Evolutionary conservation across 2,797 vertebrate species (phyloP).

Genomic region (Sandelia bainsii): DNA sequence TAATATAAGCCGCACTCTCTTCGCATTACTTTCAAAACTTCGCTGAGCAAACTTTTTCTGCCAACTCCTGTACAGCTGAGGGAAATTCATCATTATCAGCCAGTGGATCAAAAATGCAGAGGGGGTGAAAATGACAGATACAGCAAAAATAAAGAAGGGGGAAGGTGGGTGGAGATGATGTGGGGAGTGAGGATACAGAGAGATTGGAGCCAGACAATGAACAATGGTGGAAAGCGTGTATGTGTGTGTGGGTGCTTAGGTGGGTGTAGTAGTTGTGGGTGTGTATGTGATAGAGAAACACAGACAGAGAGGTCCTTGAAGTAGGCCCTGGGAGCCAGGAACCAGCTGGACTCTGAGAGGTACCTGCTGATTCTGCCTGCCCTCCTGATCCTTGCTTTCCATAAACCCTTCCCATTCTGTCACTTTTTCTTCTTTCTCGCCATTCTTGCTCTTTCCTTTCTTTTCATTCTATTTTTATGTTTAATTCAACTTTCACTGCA

Average conservation of each 20-base stretch:
- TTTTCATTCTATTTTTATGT: slow-evolving; percentile 6
- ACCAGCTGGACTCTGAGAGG: slow-evolving; percentile 78
- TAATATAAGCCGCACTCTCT: slow-evolving; percentile 67
- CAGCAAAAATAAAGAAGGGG: slow-evolving; percentile 77
- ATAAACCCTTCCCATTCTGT: slow-evolving; percentile 24
- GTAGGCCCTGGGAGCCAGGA: slow-evolving; percentile 64
- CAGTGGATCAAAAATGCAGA: slow-evolving; percentile 78
- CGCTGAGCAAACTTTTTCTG: slow-evolving; percentile 78
- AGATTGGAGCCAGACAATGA: slow-evolving; percentile 77
- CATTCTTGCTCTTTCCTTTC: neutral
- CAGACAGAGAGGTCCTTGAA: slow-evolving; percentile 65
- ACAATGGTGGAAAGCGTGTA: slow-evolving; percentile 62
- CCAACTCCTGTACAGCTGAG: slow-evolving; percentile 73
- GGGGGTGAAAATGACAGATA: slow-evolving; percentile 78
- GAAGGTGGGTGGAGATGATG: slow-evolving; percentile 76
- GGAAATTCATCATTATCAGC: slow-evolving; percentile 84
- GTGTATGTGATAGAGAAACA: slow-evolving; percentile 12
- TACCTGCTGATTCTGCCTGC: slow-evolving; percentile 66
- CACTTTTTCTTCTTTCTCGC: neutral
- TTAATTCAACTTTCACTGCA: slow-evolving; percentile 26
- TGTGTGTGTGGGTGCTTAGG: slow-evolving; percentile 17
- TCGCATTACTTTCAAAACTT: slow-evolving; percentile 76
- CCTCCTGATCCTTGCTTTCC: slow-evolving; percentile 49
- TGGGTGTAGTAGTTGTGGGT: slow-evolving; percentile 39
- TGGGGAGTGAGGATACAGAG: slow-evolving; percentile 68